Evolutionary conservation across 2,113 vertebrate genomes (phyloP).

Genomic region (Etheostoma cragini): DNA sequence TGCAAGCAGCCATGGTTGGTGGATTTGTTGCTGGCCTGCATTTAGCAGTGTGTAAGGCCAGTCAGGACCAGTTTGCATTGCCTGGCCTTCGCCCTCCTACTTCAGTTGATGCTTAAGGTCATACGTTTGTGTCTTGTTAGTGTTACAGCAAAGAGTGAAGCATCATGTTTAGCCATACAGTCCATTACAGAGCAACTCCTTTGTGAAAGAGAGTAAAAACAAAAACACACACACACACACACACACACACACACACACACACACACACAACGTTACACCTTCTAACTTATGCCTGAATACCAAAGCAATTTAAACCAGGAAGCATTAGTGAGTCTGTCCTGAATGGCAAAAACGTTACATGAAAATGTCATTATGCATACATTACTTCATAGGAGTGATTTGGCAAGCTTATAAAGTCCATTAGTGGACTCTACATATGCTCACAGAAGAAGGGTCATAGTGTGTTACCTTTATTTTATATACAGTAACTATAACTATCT

Average conservation of each 20-base stretch:
- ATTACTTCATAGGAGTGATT: conserved; percentile 23
- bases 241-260: no score
- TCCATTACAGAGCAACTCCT: not conserved
- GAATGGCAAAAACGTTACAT: conserved; percentile 26
- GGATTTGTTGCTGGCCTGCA: not conserved
- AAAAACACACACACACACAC: not conserved
- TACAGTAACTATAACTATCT: not conserved
- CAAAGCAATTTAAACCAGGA: conserved; percentile 18
- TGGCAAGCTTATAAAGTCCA: conserved; percentile 7
- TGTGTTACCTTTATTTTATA: not conserved
- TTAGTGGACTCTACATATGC: not conserved
- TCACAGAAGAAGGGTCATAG: conserved; percentile 1
- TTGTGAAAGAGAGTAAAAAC: not conserved
- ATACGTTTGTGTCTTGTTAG: not conserved
- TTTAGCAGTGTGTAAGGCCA: not conserved
- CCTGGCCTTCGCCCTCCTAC: not conserved
- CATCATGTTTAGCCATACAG: not conserved
- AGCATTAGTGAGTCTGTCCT: conserved; percentile 2
- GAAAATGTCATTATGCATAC: conserved; percentile 24
- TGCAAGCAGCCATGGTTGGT: not conserved
- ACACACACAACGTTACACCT: no score
- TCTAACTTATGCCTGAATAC: conserved; percentile 11
- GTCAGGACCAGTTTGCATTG: not conserved
- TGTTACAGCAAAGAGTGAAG: not conserved
- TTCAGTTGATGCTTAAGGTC: no score